Conservation (phyloP, 23 tunicate species). For the Aplidium turbinatum region DNA sequence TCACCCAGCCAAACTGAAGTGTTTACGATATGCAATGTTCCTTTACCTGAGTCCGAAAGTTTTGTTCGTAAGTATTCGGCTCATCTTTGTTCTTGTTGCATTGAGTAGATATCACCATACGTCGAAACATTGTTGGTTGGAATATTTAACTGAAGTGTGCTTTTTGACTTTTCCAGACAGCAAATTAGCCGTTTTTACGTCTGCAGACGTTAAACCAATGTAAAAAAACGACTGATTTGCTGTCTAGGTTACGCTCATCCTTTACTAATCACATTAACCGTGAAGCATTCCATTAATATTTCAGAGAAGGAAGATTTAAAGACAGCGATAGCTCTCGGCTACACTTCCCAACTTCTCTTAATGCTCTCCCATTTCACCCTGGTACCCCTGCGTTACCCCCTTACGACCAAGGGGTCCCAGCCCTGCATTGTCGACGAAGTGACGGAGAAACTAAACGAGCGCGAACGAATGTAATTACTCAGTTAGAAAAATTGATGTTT, state of each 20-base stretch:
- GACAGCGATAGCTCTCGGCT: conserved; percentile 75
- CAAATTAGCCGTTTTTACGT: too few species aligned
- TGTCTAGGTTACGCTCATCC: too few species aligned
- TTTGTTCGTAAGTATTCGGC: conserved; percentile 55
- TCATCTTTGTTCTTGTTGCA: too few species aligned
- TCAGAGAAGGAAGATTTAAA: conserved; percentile 45
- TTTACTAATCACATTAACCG: neutral
- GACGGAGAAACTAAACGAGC: conserved; percentile 71
- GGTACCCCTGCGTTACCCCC: conserved; percentile 77
- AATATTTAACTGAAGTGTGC: too few species aligned
- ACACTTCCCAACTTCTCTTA: conserved; percentile 56
- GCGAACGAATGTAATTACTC: conserved; percentile 54
- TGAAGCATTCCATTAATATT: neutral
- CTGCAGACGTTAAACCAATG: too few species aligned
- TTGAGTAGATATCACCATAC: too few species aligned
- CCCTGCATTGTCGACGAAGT: conserved; percentile 64
- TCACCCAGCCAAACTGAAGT: too few species aligned
- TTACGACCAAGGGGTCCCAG: conserved; percentile 51
- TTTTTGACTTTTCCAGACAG: too few species aligned
- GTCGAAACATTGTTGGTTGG: too few species aligned
- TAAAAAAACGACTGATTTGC: too few species aligned
- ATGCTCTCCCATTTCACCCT: conserved; percentile 76
- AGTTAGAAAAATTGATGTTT: too few species aligned
- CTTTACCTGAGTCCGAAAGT: conserved; percentile 73
- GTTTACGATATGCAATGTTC: conserved; percentile 51